Evolutionary conservation across 2,113 vertebrate species (phyloP).

Genomic region (Aspidoscelis tigris): DNA sequence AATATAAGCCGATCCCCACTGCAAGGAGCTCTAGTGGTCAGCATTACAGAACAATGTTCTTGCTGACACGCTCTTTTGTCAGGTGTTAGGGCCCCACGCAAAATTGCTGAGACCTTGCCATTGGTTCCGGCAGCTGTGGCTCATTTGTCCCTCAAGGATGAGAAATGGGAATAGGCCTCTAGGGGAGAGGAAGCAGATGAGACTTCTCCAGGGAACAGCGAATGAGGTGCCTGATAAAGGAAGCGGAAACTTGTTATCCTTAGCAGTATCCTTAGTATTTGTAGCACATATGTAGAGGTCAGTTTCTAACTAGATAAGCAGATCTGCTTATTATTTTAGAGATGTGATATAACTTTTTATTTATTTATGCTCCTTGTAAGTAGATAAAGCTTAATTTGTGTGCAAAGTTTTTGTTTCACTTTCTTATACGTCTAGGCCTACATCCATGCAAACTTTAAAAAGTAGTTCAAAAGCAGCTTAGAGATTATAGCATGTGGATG

Average conservation of each 20-base stretch:
- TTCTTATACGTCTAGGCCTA: too few relatives aligned
- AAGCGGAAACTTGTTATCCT: background rate
- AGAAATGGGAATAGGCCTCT: background rate
- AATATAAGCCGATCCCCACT: background rate
- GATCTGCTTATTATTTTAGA: too few relatives aligned
- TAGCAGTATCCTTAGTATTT: background rate
- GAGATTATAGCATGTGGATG: too few relatives aligned
- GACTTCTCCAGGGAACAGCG: background rate
- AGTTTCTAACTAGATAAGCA: too few relatives aligned
- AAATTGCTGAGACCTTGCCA: background rate
- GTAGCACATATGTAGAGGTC: too few relatives aligned
- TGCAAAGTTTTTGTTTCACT: too few relatives aligned
- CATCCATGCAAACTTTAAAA: too few relatives aligned
- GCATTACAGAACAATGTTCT: background rate
- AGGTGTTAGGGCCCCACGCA: background rate
- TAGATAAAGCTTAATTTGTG: too few relatives aligned
- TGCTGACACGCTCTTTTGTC: background rate
- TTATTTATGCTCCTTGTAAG: too few relatives aligned
- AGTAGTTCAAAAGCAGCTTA: too few relatives aligned
- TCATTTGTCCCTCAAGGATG: background rate
- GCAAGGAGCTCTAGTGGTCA: background rate
- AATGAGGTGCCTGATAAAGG: background rate
- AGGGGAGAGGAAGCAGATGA: background rate
- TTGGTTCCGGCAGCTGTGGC: background rate
- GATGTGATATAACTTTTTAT: too few relatives aligned